Percentiles rank a stretch among this genome's conserved stretches.
phyloP scores from a whole-genome alignment of 2,113 vertebrate genomes.

The Craseonycteris thonglongyai region DNA sequence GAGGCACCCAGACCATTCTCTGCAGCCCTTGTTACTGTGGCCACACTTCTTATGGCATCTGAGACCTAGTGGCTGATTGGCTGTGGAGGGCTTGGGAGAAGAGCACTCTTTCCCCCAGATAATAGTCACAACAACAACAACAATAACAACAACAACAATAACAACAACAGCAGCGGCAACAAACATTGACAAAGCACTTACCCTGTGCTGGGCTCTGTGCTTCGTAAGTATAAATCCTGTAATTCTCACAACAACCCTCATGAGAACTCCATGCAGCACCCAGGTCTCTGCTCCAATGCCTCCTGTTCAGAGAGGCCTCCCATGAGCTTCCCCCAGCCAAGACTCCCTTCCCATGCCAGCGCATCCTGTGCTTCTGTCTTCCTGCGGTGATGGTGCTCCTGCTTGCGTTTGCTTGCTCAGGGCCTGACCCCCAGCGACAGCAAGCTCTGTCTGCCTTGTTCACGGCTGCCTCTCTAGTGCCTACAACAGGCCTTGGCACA shows the following conservation, averaged over 20 bases:
- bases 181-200: no score
- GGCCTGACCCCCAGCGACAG: background rate
- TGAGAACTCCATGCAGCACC: background rate
- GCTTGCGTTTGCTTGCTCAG: background rate
- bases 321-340: background rate
- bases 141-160: no score
- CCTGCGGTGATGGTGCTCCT: background rate
- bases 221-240: background rate
- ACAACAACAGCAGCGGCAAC: background rate
- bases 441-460: background rate
- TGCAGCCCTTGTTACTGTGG: background rate
- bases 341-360: background rate
- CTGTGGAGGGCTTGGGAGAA: background rate
- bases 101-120: background rate
- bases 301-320: background rate
- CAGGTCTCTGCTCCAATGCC: background rate
- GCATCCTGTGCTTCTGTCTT: accelerated
- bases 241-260: background rate
- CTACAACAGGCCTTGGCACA: background rate
- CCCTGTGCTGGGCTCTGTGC: background rate
- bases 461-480: background rate
- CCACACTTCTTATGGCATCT: no score
- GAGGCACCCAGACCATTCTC: background rate
- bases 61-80: background rate
- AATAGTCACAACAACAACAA: background rate